These are phyloP conservation scores for Himalopsyche kuldschensis DNA, from an alignment of 2,888 invertebrate species.

Conservation along the genomic window DNA sequence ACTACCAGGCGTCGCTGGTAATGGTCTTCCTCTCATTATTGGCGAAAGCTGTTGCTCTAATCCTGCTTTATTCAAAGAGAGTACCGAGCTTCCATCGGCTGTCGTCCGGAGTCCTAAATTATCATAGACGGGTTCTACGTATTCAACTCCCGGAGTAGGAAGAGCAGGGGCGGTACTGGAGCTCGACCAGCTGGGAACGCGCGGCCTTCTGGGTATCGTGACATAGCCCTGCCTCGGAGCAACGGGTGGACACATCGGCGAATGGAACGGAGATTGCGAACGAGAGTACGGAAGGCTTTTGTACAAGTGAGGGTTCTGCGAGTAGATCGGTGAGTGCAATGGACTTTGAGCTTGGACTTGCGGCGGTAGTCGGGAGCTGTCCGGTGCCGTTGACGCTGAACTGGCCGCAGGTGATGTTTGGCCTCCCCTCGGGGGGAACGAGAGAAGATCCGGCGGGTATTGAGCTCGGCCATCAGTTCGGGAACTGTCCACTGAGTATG, in stretches of 20 bases:
- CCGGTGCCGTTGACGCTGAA: slow-evolving; percentile 78
- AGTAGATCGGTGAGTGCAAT: slow-evolving; percentile 67
- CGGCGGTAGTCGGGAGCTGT: slow-evolving; percentile 65
- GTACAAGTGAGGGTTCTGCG: slow-evolving; percentile 68
- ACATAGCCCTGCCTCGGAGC: slow-evolving; percentile 81
- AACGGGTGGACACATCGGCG: slow-evolving; percentile 64
- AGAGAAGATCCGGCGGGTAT: slow-evolving; percentile 79
- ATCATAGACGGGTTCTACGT: slow-evolving; percentile 81
- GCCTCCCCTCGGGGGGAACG: slow-evolving; percentile 71
- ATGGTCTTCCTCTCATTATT: slow-evolving; percentile 66
- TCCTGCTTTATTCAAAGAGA: slow-evolving; percentile 75
- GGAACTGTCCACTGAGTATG: slow-evolving; percentile 47
- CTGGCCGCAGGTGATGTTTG: slow-evolving; percentile 80
- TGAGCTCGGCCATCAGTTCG: slow-evolving; percentile 52
- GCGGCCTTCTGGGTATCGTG: slow-evolving; percentile 80
- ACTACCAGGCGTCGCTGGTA: slow-evolving; percentile 65
- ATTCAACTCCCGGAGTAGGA: slow-evolving; percentile 56
- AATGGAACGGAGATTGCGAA: slow-evolving; percentile 77
- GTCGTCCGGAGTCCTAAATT: slow-evolving; percentile 83
- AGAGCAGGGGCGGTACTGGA: slow-evolving; percentile 50
- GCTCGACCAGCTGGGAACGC: slow-evolving; percentile 82
- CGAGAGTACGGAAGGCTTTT: slow-evolving; percentile 79
- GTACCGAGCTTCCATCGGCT: slow-evolving; percentile 80
- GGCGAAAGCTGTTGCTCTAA: slow-evolving; percentile 54
- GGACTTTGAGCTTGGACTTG: slow-evolving; percentile 67